These are phyloP conservation scores for Perodicticus potto DNA, from an alignment of 2,797 vertebrate genomes.

Conservation along the genomic window DNA sequence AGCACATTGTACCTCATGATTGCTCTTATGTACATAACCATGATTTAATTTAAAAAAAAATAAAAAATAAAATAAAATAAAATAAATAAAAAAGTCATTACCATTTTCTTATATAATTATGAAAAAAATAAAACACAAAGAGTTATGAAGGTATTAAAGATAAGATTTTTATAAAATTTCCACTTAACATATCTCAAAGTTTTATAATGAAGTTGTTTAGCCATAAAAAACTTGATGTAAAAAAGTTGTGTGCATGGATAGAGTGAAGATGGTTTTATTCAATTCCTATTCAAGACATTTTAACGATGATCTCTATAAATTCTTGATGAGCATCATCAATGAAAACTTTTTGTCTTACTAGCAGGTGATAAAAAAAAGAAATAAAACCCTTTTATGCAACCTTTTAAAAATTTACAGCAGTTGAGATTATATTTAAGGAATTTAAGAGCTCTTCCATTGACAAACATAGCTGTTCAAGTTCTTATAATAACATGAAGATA, in stretches of 20 bases:
- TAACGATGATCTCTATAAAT: constrained; percentile 52
- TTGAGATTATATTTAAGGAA: constrained; percentile 64
- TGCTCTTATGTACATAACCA: too few relatives aligned
- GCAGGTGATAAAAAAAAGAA: constrained; percentile 10
- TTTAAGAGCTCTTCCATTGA: constrained; percentile 57
- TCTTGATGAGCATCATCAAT: constrained; percentile 35
- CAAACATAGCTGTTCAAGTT: constrained; percentile 43
- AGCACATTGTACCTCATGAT: too few relatives aligned
- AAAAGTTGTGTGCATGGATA: neutral
- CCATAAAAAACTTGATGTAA: neutral
- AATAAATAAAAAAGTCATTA: neutral
- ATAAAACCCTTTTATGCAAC: neutral
- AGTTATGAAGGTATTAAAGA: constrained; percentile 26
- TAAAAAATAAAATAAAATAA: too few relatives aligned
- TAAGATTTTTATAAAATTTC: constrained; percentile 26
- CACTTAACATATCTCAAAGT: constrained; percentile 46
- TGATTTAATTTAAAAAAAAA: too few relatives aligned
- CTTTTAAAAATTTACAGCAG: constrained; percentile 57
- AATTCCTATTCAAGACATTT: constrained; percentile 55
- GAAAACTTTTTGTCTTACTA: constrained; percentile 38
- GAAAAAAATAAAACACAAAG: constrained; percentile 28
- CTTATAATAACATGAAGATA: constrained; percentile 57
- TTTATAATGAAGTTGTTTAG: constrained; percentile 43
- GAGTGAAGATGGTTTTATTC: constrained; percentile 41
- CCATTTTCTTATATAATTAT: neutral